Evolutionary conservation across 2,797 vertebrate species (phyloP).

Genomic region (Chiroxiphia lanceolata): DNA sequence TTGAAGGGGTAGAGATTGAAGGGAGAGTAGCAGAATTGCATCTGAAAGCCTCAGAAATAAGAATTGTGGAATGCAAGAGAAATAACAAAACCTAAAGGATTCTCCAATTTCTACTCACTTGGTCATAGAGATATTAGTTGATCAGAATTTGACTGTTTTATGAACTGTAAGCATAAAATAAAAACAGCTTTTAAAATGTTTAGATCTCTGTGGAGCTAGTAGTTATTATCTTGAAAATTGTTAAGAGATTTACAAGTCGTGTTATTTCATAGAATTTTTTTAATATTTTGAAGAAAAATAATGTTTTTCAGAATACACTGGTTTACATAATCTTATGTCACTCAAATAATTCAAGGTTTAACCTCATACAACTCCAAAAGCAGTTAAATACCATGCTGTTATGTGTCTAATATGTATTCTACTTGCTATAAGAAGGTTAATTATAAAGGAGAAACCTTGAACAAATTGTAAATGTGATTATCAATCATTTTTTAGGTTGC

Average conservation of each 20-base stretch:
- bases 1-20: neutral
- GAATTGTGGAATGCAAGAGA: neutral
- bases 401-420: neutral
- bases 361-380: neutral
- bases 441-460: constrained; percentile 39
- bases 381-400: neutral
- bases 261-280: neutral
- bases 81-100: neutral
- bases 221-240: neutral
- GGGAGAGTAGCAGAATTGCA: neutral
- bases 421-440: neutral
- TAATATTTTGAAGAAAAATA: neutral
- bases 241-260: neutral
- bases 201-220: neutral
- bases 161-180: neutral
- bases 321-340: neutral
- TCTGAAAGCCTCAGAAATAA: neutral
- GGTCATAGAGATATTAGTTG: neutral
- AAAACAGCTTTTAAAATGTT: neutral
- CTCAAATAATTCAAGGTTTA: neutral
- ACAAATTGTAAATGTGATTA: constrained; percentile 33
- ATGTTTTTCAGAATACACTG: neutral
- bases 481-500: neutral
- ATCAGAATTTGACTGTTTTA: neutral
- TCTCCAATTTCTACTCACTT: neutral